A percentile compares a stretch with the other conserved stretches of the same genome.
Evolutionary conservation across 2,113 vertebrate genomes (phyloP).

Genomic region (Hoplias malabaricus): DNA sequence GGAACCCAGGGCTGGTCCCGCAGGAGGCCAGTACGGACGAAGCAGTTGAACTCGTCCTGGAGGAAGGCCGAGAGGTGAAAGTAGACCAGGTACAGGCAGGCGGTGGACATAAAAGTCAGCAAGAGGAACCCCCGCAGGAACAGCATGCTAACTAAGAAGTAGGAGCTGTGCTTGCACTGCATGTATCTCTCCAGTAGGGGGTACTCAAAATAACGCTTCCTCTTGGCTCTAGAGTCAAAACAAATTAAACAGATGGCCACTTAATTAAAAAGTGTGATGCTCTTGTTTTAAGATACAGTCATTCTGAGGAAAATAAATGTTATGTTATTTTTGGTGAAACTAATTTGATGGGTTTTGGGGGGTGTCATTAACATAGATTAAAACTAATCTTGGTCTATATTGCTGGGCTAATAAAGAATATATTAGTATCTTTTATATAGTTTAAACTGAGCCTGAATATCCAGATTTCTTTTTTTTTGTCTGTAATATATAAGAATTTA

Average conservation of each 20-base stretch:
- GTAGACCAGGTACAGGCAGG: conserved; percentile 90
- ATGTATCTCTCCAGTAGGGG: conserved; percentile 92
- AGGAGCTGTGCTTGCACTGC: conserved; percentile 86
- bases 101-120: conserved; percentile 81
- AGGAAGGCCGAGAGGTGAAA: conserved; percentile 88
- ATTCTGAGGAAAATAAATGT: no score
- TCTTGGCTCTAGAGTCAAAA: conserved; percentile 79
- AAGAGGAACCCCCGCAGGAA: conserved; percentile 86
- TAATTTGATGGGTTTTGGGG: no score
- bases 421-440: no score
- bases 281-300: no score
- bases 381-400: no score
- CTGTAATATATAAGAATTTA: no score
- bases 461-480: no score
- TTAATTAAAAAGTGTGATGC: no score
- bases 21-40: conserved; percentile 82
- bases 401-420: no score
- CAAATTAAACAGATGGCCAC: background rate
- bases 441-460: no score
- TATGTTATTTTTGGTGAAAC: no score
- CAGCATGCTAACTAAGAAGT: conserved; percentile 84
- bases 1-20: conserved; percentile 76
- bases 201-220: conserved; percentile 93
- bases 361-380: no score
- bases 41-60: conserved; percentile 93